phyloP scores from a whole-genome alignment of 2,797 vertebrate species.

The Acestrorhynchus altus region DNA sequence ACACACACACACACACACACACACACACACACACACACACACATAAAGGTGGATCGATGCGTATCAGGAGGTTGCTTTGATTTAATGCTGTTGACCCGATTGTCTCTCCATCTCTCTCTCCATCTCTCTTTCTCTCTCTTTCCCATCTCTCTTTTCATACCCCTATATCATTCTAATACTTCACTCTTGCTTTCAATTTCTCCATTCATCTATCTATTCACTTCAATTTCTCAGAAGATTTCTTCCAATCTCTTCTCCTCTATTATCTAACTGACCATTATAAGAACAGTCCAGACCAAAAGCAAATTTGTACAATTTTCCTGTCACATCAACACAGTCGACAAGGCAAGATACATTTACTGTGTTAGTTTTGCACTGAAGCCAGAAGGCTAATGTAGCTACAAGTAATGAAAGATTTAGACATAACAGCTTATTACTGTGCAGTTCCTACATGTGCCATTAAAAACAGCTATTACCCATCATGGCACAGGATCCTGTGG shows the following conservation, averaged over 20 bases:
- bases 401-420: too few relatives aligned
- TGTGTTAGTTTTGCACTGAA: background rate
- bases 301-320: background rate
- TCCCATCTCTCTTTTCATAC: conserved; percentile 24
- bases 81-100: conserved; percentile 78
- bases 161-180: conserved; percentile 31
- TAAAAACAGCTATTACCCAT: too few relatives aligned
- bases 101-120: conserved; percentile 67
- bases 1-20: conserved; percentile 21
- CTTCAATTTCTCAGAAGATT: conserved; percentile 16
- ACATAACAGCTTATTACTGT: too few relatives aligned
- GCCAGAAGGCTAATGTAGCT: too few relatives aligned
- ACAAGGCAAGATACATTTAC: too few relatives aligned
- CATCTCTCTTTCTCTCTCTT: background rate
- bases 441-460: too few relatives aligned
- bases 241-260: conserved; percentile 25
- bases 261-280: background rate
- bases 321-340: background rate
- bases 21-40: conserved; percentile 24
- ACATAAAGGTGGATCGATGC: conserved; percentile 63
- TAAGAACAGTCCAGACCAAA: background rate
- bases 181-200: conserved; percentile 35
- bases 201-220: conserved; percentile 40
- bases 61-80: conserved; percentile 70
- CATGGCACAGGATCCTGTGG: too few relatives aligned